Conservation (phyloP, 2,113 vertebrate genomes). For the Carlito syrichta region DNA sequence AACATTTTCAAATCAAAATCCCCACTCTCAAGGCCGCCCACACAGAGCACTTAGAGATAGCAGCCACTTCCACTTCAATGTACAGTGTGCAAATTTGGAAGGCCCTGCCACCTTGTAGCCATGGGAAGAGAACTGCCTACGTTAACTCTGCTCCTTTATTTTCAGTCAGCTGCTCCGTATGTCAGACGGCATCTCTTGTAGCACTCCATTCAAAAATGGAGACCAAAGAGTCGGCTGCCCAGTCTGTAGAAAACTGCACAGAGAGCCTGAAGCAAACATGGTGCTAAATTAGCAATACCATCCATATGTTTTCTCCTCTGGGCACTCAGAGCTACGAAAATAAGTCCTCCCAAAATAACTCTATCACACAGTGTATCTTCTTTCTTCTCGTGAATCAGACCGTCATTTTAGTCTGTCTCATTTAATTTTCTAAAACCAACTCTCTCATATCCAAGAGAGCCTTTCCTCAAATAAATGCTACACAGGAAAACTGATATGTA, state of each 20-base stretch:
- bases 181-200: not conserved
- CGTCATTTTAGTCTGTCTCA: slow-evolving; percentile 57
- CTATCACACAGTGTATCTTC: slow-evolving; percentile 50
- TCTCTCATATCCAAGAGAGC: slow-evolving; percentile 23
- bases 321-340: slow-evolving; percentile 53
- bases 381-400: slow-evolving; percentile 51
- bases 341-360: slow-evolving; percentile 67
- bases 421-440: slow-evolving; percentile 64
- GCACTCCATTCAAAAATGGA: slow-evolving; percentile 52
- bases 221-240: not conserved
- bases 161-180: not conserved
- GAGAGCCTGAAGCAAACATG: not conserved
- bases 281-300: slow-evolving; percentile 51
- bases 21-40: slow-evolving; percentile 55
- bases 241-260: not conserved
- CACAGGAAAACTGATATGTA: slow-evolving; percentile 48
- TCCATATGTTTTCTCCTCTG: slow-evolving; percentile 66
- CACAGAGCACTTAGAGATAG: slow-evolving; percentile 47
- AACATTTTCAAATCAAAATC: slow-evolving; percentile 59
- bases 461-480: slow-evolving; percentile 64
- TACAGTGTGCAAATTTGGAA: not conserved
- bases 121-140: not conserved
- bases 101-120: slow-evolving; percentile 2
- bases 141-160: slow-evolving; percentile 14
- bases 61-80: not conserved